Evolutionary conservation across 2,113 vertebrate genomes (phyloP).

Genomic region (Hiodon alosoides): DNA sequence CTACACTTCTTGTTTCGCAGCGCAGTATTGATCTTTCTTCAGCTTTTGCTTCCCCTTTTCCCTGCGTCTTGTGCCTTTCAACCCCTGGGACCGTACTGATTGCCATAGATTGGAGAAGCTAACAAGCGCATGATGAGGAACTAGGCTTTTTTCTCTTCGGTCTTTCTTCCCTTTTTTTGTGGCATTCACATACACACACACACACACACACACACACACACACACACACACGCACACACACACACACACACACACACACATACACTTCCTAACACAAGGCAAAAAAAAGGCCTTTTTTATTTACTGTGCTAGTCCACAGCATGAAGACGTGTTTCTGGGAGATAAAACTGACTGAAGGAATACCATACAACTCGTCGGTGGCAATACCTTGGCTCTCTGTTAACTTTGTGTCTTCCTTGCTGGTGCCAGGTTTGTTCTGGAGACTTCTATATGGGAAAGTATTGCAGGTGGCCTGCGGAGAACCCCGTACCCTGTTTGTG

Average conservation of each 20-base stretch:
- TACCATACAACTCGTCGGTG: conserved; percentile 44
- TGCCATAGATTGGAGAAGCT: conserved; percentile 99
- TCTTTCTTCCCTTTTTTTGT: conserved; percentile 47
- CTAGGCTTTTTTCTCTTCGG: conserved; percentile 51
- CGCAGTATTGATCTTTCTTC: conserved; percentile 98
- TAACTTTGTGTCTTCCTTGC: conserved; percentile 51
- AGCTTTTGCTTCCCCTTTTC: conserved; percentile 85
- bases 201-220: conserved; percentile 57
- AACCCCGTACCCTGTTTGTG: conserved; percentile 56
- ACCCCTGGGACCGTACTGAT: conserved; percentile 95
- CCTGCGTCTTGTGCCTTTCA: conserved; percentile 86
- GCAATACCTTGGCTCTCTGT: conserved; percentile 50
- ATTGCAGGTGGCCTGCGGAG: conserved; percentile 63
- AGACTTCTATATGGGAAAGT: conserved; percentile 63
- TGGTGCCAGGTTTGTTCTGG: conserved; percentile 58
- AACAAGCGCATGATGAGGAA: conserved; percentile 97
- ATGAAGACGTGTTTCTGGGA: conserved; percentile 39
- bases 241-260: conserved; percentile 41
- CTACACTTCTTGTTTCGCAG: conserved; percentile 97
- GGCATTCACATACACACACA: conserved; percentile 68
- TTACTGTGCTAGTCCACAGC: conserved; percentile 48
- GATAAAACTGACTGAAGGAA: conserved; percentile 45
- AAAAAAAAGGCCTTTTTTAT: conserved; percentile 71
- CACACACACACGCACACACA: too few relatives aligned
- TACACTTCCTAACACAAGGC: conserved; percentile 63